Evolutionary conservation across 2,797 vertebrate species (phyloP), one percentile per base, ranked within the genome.

Genomic region (Sphenopsis melanotis): DNA sequence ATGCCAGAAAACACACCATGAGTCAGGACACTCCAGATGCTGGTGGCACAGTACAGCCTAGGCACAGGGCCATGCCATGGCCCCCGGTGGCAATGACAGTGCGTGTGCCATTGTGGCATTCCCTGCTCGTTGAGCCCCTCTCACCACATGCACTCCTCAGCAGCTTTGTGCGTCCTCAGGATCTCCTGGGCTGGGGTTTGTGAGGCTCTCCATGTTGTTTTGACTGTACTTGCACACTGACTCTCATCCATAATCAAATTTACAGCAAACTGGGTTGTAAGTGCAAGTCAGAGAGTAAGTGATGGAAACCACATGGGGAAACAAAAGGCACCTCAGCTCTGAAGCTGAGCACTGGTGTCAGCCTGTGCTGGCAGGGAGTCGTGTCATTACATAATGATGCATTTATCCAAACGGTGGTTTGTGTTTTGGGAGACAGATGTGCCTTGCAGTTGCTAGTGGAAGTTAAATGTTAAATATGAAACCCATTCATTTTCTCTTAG

Each of bases 401-500:
- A 69, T 78, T 95, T 94, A 95, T 59, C 93, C 89, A 59, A 90
- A 89, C 1, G 2, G 75, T 29, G 0, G 69, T 93, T 88, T 80
- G 89, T 88, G 17, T 84, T 92, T 91, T 92, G 81, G 76, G 84
- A 95, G 91, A 94, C 95, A 96, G 91, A 96, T 96, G 94, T 87
- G 87, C 93, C 86, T 89, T 69, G 81, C 95, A 96, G 96, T 94
- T 94, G 94, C 89, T 90, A 76, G 82, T 96, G 79, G 71, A 97
- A 90, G 87, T 95, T 94, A 89, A 92, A 94, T 3, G 63, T 90
- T 95, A 92, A 93, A 96, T 90, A 83, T 83, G 95, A 97, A 97
- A 96, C 95, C 95, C 95, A 96, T 96, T 96, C 95, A 95, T 96
- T 96, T 97, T 97, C 91, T 96, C 91, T 96, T 97, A 96, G 95